These are phyloP conservation scores for Cyanoliseus patagonus DNA, from an alignment of 2,113 vertebrate species.

Conservation along the genomic window DNA sequence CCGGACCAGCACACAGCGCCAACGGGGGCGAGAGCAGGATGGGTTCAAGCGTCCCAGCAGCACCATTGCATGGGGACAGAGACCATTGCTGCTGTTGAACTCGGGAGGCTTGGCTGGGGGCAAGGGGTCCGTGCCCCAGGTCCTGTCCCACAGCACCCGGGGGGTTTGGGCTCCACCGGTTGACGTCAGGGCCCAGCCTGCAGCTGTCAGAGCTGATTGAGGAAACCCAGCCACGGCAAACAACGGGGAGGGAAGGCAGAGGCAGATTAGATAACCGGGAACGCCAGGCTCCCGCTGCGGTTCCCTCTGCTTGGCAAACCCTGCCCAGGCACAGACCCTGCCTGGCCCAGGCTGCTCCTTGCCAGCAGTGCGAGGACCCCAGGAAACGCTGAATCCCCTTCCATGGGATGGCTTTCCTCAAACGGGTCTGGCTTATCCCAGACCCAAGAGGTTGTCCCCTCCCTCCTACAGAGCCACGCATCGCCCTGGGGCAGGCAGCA, in stretches of 20 bases:
- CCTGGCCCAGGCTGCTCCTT: fast-evolving
- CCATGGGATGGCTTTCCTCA: fast-evolving
- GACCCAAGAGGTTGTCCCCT: fast-evolving
- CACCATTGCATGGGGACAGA: neutral
- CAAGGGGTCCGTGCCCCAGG: fast-evolving
- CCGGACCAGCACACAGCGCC: neutral
- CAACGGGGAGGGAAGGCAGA: neutral
- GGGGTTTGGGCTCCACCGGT: neutral
- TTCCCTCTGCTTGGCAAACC: neutral
- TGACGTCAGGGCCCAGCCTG: slow-evolving; percentile 48
- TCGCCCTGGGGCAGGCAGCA: neutral
- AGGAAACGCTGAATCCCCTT: neutral
- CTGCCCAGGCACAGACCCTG: neutral
- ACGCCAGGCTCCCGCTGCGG: neutral
- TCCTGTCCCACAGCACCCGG: neutral
- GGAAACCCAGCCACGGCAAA: slow-evolving; percentile 45
- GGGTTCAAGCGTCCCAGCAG: neutral
- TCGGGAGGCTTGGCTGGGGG: neutral
- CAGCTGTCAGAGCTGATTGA: slow-evolving; percentile 68
- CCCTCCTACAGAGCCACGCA: neutral
- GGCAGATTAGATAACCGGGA: slow-evolving; percentile 63
- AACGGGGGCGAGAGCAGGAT: fast-evolving
- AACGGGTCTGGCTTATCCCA: neutral
- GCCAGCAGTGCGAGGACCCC: neutral
- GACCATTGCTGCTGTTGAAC: neutral